Percentiles rank a stretch among this genome's conserved stretches.
Conservation (phyloP, 2,113 vertebrate species). For the Polyodon spathula region DNA sequence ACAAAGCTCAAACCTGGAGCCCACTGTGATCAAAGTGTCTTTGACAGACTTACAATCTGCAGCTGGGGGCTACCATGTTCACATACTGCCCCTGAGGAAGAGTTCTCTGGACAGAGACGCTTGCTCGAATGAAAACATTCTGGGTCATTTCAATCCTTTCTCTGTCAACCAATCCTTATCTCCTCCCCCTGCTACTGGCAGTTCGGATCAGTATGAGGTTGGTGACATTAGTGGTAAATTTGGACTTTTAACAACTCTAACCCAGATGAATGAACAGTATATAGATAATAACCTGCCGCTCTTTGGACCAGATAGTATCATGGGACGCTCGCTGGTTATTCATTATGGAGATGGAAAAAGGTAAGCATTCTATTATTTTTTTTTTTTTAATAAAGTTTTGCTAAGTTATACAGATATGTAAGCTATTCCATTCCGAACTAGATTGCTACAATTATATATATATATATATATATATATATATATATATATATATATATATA, state of each 20-base stretch:
- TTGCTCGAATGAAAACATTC: constrained; percentile 49
- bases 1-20: constrained; percentile 44
- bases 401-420: too few relatives aligned
- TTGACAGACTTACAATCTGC: constrained; percentile 35
- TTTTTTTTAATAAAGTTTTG: too few relatives aligned
- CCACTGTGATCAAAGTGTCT: constrained; percentile 42
- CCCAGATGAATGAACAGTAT: constrained; percentile 21
- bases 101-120: constrained; percentile 20
- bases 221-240: constrained; percentile 68
- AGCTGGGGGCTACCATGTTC: constrained; percentile 58
- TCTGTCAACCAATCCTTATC: constrained; percentile 33
- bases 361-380: too few relatives aligned
- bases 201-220: constrained; percentile 61
- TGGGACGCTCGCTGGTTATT: constrained; percentile 59
- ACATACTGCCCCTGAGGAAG: constrained; percentile 47
- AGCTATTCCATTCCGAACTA: too few relatives aligned
- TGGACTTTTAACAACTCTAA: constrained; percentile 38
- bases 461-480: too few relatives aligned
- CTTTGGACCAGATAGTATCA: constrained; percentile 49
- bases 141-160: constrained; percentile 62
- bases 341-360: constrained; percentile 52
- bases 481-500: too few relatives aligned
- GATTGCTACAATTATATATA: too few relatives aligned
- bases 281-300: constrained; percentile 50
- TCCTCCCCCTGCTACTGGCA: constrained; percentile 47